Percentiles rank a stretch among this genome's conserved stretches.
Evolutionary conservation across 37 sponge, comb jelly and placozoan species (phyloP).

Genomic region (Diacarnus erythraeanus): DNA sequence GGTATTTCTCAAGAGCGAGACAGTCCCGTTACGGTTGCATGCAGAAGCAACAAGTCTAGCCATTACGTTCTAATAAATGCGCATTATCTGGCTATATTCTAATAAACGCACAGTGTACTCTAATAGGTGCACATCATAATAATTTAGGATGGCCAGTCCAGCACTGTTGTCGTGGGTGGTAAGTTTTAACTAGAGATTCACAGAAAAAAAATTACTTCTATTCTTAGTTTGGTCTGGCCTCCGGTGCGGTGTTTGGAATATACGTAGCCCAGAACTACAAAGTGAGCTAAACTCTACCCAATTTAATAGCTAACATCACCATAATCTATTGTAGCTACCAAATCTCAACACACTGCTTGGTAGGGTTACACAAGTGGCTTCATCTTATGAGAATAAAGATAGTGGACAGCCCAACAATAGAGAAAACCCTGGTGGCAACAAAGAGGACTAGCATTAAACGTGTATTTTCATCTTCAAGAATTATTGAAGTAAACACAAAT

Average conservation of each 20-base stretch:
- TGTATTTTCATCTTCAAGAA: neutral
- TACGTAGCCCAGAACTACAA: constrained; percentile 74
- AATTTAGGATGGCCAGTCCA: neutral
- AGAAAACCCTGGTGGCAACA: too few species aligned
- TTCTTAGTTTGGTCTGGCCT: constrained; percentile 48
- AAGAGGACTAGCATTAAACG: too few species aligned
- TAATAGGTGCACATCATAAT: constrained; percentile 1
- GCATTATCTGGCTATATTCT: neutral
- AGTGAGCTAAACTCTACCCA: constrained; percentile 9
- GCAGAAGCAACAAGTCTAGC: too few species aligned
- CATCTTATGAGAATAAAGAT: constrained; percentile 24
- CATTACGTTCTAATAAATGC: neutral
- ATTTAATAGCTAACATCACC: neutral
- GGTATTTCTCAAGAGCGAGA: neutral
- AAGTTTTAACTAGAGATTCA: neutral
- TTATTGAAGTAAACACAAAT: neutral
- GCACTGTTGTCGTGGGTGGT: constrained; percentile 32
- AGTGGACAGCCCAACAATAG: too few species aligned
- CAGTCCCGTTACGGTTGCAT: too few species aligned
- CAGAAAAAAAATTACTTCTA: neutral
- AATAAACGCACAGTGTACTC: constrained; percentile 10
- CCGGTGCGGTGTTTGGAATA: constrained; percentile 52
- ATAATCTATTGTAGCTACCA: constrained; percentile 13
- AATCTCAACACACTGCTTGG: constrained; percentile 6
- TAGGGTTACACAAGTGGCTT: constrained; percentile 11